These are phyloP conservation scores for Heteromormyrus szaboi DNA, from an alignment of 2,797 vertebrate genomes.

Conservation along the genomic window DNA sequence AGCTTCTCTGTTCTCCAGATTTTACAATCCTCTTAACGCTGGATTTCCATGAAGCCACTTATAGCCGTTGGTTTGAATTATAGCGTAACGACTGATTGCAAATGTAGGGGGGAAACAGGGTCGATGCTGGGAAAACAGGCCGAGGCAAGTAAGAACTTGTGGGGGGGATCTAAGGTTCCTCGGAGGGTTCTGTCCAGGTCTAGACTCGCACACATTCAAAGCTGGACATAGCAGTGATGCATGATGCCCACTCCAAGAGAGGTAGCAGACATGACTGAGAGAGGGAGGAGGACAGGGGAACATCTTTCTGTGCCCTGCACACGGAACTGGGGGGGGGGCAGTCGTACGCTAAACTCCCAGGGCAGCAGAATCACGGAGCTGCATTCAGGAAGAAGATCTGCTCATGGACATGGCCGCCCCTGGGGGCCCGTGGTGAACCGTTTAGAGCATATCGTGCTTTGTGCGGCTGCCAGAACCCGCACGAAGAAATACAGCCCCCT, in stretches of 20 bases:
- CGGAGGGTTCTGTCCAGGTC: background rate
- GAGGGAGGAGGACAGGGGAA: background rate
- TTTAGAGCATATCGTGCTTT: slow-evolving; percentile 1
- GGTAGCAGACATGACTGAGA: background rate
- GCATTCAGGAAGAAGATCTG: background rate
- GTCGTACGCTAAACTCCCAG: background rate
- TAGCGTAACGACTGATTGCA: background rate
- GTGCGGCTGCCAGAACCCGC: background rate
- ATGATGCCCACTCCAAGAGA: background rate
- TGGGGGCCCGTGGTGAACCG: background rate
- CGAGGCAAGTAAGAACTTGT: background rate
- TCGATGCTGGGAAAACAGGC: background rate
- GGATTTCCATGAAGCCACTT: slow-evolving; percentile 9
- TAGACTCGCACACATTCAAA: background rate
- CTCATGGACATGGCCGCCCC: background rate
- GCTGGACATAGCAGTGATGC: background rate
- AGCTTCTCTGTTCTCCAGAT: background rate
- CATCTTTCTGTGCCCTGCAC: background rate
- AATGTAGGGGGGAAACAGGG: background rate
- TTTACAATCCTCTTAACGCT: background rate
- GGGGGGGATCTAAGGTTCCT: background rate
- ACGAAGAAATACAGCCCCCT: slow-evolving; percentile 1
- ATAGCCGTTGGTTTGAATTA: background rate
- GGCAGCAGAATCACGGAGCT: background rate
- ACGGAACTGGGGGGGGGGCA: background rate